Evolutionary conservation across 2,888 invertebrate genomes (phyloP).

Genomic region (Empis stercorea): DNA sequence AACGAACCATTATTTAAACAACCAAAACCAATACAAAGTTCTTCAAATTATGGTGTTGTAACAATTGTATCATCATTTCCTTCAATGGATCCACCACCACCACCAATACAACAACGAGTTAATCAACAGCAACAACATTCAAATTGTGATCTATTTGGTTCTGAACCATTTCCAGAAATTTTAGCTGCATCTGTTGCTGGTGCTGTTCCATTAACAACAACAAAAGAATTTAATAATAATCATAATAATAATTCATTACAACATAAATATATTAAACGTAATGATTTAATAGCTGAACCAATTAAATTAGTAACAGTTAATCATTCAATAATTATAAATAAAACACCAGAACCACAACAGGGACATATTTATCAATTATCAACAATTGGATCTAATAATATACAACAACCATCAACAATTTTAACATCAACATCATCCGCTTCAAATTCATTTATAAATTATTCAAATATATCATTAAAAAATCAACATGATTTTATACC

Average conservation of each 20-base stretch:
- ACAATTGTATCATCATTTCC: constrained; percentile 19
- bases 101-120: neutral
- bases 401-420: constrained; percentile 5
- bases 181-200: constrained; percentile 25
- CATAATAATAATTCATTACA: constrained; percentile 16
- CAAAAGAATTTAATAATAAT: constrained; percentile 10
- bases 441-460: constrained; percentile 11
- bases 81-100: neutral
- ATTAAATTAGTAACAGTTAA: constrained; percentile 32
- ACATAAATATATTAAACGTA: constrained; percentile 8
- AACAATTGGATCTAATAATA: neutral
- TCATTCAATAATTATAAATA: constrained; percentile 35
- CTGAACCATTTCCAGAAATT: constrained; percentile 35
- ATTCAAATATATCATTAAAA: constrained; percentile 14
- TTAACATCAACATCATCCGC: constrained; percentile 5
- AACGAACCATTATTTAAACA: constrained; percentile 5
- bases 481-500: constrained; percentile 23
- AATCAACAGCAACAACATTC: neutral
- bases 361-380: neutral
- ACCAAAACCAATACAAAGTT: constrained; percentile 17
- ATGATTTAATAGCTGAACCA: constrained; percentile 7
- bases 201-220: constrained; percentile 16
- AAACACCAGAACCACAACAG: constrained; percentile 26
- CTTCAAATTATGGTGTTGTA: constrained; percentile 23
- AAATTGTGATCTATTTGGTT: constrained; percentile 31